Evolutionary conservation across 2,797 vertebrate species (phyloP).

Genomic region (Synanceia verrucosa): DNA sequence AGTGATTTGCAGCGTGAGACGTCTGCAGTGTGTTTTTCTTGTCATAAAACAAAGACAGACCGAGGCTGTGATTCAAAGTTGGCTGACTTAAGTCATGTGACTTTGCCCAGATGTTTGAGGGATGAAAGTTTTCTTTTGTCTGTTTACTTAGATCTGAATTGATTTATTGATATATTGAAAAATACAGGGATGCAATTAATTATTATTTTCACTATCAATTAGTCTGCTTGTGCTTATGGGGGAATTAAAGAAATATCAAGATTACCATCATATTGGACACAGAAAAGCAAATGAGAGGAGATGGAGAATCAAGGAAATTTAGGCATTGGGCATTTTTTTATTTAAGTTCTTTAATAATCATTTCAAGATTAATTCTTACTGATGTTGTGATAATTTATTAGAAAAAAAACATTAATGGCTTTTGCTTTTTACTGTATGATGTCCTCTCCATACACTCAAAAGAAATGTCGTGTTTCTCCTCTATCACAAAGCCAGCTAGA

Average conservation of each 20-base stretch:
- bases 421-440: background rate
- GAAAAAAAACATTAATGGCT: background rate
- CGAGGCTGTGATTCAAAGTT: constrained; percentile 67
- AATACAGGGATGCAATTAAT: background rate
- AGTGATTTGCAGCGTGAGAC: constrained; percentile 60
- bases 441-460: background rate
- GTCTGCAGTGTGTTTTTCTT: constrained; percentile 22
- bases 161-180: background rate
- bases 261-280: background rate
- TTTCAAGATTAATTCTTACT: background rate
- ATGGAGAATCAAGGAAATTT: background rate
- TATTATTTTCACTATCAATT: background rate
- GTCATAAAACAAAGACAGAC: constrained; percentile 37
- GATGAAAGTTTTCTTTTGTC: background rate
- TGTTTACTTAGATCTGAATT: background rate
- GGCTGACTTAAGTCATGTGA: constrained; percentile 10
- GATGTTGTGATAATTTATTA: no score
- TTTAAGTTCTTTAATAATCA: no score
- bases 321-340: no score
- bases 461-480: background rate
- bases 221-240: background rate
- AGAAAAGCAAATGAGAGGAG: background rate
- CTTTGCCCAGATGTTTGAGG: constrained; percentile 3
- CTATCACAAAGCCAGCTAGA: background rate
- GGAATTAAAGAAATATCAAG: background rate